Base-by-base conservation (phyloP, 2,888 invertebrate genomes). In the Seira musarum region DNA sequence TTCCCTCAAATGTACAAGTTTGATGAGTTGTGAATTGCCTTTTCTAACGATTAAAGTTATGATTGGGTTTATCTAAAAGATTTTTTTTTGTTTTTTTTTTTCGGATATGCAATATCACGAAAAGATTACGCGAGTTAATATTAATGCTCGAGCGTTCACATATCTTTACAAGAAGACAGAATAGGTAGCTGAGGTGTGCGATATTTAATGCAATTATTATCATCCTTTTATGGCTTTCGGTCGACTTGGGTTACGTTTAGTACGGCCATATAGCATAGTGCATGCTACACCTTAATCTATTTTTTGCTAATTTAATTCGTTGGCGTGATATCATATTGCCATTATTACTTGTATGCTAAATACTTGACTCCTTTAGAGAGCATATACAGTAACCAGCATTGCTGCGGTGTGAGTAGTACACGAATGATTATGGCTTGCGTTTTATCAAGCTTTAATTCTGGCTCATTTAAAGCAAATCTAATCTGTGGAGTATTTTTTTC, bases 21-120 rank as follows among this genome's bases (percentile, higher is more conserved):
- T 77, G 77, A 77, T 77, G 77, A 77, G 66, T 77, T 77, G 77
- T 77, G 77, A 77, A 77, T 77, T 71, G 71, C 57, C 64, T 70
- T 46, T 67, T 25, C 17, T n/a, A 15, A 53, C 46, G 70, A 76
- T 76, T 77, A 70, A 30, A 30, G 30, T 53, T 53, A 53, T 76
- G 76, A 76, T 76, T 76, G 76, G 17, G 71, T 66, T 77, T 77
- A 77, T 77, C 77, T 60, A 19, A 61, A 61, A 67, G 65, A 75
- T 21, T 30, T 53, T 30, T 65, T 30, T 66, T 64, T 10, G 6
- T 15, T 49, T 53, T 5, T 1, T 46, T 53, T 73, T 73, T 65
- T 65, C 49, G 64, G 73, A 49, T 66, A 63, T 30, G 8, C 30
- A 30, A 21, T 46, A 49, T 67, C 49, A 22, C 22, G 17, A 24